A percentile compares a stretch with the other conserved stretches of the same genome.
These are phyloP conservation scores for Oligia fasciuncula DNA, from an alignment of 2,888 invertebrate species.

Conservation along the genomic window DNA sequence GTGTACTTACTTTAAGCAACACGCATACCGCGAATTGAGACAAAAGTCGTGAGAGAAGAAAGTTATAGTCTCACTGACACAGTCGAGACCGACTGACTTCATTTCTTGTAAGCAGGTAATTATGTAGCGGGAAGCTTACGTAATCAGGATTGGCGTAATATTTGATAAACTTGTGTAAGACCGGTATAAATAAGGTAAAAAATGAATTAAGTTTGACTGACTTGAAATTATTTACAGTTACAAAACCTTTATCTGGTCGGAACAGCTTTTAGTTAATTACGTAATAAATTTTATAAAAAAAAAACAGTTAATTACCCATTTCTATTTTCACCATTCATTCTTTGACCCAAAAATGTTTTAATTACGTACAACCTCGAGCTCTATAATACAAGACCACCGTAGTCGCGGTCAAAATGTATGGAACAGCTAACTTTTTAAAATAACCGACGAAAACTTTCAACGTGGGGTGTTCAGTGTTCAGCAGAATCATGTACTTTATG, in stretches of 20 bases:
- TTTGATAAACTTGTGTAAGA: slow-evolving; percentile 48
- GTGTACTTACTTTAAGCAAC: slow-evolving; percentile 47
- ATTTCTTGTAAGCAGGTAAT: slow-evolving; percentile 61
- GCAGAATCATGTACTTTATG: no score
- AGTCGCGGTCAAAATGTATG: no score
- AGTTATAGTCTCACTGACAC: slow-evolving; percentile 51
- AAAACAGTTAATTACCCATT: not conserved
- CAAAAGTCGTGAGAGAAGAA: slow-evolving; percentile 67
- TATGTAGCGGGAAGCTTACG: slow-evolving; percentile 54
- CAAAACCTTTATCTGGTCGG: slow-evolving; percentile 11
- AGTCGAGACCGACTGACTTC: slow-evolving; percentile 51
- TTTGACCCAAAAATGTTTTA: not conserved
- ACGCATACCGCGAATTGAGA: slow-evolving; percentile 50
- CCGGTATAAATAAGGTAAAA: slow-evolving; percentile 30
- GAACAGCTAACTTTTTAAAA: no score
- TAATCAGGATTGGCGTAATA: slow-evolving; percentile 55
- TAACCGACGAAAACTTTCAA: no score
- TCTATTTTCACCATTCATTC: not conserved
- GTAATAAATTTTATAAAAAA: not conserved
- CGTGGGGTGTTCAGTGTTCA: no score
- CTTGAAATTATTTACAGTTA: slow-evolving; percentile 12
- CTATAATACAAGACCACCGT: no score
- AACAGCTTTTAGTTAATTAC: not conserved
- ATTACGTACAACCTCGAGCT: not conserved
- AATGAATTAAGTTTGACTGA: slow-evolving; percentile 41